Evolutionary conservation across 2,113 vertebrate species (phyloP).

Genomic region (Laterallus jamaicensis): DNA sequence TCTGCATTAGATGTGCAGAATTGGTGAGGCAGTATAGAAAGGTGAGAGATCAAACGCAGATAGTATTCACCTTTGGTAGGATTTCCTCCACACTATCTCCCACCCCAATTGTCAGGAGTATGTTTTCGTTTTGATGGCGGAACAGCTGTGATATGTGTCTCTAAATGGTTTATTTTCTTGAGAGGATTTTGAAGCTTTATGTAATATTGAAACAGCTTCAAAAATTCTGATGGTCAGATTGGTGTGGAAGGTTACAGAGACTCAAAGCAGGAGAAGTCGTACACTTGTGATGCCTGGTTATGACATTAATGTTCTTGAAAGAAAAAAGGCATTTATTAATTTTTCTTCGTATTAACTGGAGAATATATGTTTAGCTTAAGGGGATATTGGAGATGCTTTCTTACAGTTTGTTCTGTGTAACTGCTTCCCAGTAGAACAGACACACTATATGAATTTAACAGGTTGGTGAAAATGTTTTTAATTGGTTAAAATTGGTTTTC

Average conservation of each 20-base stretch:
- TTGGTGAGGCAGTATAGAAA: neutral
- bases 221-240: neutral
- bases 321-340: neutral
- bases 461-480: neutral
- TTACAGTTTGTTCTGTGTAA: neutral
- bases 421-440: neutral
- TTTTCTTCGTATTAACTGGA: neutral
- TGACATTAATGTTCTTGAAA: neutral
- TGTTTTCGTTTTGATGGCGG: neutral
- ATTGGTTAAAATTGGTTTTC: neutral
- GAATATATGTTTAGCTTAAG: neutral
- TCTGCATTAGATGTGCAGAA: neutral
- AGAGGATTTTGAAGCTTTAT: neutral
- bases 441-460: neutral
- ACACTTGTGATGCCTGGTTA: neutral
- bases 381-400: neutral
- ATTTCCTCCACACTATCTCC: neutral
- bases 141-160: neutral
- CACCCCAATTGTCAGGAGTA: neutral
- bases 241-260: neutral
- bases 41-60: neutral
- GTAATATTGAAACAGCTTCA: neutral
- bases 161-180: neutral
- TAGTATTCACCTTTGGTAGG: neutral
- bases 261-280: neutral